Percentiles rank a stretch among this genome's conserved stretches.
phyloP scores from a whole-genome alignment of 2,113 vertebrate species.

The Arizona elegans region DNA sequence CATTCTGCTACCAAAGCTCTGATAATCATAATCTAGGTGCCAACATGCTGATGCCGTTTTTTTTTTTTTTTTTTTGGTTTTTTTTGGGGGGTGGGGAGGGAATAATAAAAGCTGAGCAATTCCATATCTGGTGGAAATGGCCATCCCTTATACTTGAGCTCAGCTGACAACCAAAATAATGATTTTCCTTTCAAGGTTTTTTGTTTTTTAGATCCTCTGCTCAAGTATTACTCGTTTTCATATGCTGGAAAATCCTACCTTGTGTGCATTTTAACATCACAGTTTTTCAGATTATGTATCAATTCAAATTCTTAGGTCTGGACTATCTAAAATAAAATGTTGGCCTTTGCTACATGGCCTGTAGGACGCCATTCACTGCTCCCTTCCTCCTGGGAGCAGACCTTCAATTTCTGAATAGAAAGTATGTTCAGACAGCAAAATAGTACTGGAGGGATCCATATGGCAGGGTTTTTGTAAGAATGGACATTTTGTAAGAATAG shows the following conservation, averaged over 20 bases:
- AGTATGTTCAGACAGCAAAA: not conserved
- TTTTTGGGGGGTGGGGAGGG: too few species aligned
- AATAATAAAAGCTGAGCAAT: not conserved
- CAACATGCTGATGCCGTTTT: constrained; percentile 6
- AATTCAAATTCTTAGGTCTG: not conserved
- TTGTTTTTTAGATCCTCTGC: not conserved
- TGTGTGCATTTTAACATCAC: not conserved
- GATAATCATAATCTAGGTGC: not conserved
- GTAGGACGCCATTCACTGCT: not conserved
- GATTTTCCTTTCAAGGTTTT: not conserved
- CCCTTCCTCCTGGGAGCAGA: not conserved
- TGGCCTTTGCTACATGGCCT: not conserved
- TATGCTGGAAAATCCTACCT: not conserved
- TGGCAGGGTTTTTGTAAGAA: not conserved
- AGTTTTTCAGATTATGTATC: not conserved
- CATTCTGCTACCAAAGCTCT: constrained; percentile 31
- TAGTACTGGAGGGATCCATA: not conserved
- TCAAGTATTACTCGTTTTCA: not conserved
- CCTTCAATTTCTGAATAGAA: not conserved
- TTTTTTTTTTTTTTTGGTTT: too few species aligned
- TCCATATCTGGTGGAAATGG: not conserved
- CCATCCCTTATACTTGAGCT: constrained; percentile 15
- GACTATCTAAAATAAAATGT: not conserved
- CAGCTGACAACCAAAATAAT: not conserved
- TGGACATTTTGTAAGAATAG: not conserved